A percentile compares a stretch with the other conserved stretches of the same genome.
Conservation (phyloP, 2,797 vertebrate genomes). For the Tragopan temminckii region DNA sequence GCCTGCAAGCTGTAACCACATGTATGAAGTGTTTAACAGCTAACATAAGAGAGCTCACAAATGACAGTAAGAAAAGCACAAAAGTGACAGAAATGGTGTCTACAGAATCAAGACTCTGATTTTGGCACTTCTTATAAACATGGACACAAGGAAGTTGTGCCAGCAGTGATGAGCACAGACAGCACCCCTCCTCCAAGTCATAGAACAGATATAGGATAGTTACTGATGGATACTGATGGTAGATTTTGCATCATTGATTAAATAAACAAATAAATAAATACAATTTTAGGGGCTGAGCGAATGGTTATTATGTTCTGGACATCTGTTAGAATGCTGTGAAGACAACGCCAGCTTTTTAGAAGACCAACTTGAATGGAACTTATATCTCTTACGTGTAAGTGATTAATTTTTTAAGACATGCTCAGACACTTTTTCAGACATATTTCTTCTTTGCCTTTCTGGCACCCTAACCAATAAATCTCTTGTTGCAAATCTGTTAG, state of each 20-base stretch:
- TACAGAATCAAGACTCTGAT: neutral
- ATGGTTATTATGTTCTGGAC: neutral
- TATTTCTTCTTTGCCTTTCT: conserved; percentile 37
- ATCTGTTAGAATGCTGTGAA: neutral
- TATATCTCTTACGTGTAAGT: neutral
- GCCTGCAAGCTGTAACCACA: neutral
- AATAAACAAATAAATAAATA: neutral
- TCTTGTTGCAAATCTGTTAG: neutral
- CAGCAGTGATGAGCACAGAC: neutral
- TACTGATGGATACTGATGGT: neutral
- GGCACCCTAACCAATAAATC: conserved; percentile 1
- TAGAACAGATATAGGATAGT: neutral
- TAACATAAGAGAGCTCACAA: neutral
- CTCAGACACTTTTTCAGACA: conserved; percentile 15
- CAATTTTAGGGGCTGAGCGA: neutral
- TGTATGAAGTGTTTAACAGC: neutral
- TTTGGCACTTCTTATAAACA: neutral
- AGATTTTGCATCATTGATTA: neutral
- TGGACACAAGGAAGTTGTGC: neutral
- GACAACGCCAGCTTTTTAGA: neutral
- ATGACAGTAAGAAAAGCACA: neutral
- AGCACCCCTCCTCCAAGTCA: neutral
- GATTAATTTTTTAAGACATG: conserved; percentile 9
- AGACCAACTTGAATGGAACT: neutral
- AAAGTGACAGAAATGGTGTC: neutral